phyloP scores from a whole-genome alignment of 1,140 invertebrate genomes.

The Cepaea nemoralis region DNA sequence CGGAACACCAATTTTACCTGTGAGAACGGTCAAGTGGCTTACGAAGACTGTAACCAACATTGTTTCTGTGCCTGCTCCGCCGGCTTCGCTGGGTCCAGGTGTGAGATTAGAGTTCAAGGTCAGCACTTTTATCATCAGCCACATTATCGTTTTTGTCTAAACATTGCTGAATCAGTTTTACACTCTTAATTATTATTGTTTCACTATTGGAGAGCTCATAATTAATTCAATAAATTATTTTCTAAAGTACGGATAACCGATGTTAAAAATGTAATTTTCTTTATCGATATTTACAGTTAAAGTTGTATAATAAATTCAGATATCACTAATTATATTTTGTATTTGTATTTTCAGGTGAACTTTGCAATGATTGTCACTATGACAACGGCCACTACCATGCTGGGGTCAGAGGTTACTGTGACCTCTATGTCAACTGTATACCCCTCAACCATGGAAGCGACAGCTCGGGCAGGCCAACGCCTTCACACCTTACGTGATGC shows the following conservation, averaged over 20 bases:
- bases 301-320: too few relatives aligned
- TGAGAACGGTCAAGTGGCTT: slow-evolving; percentile 37
- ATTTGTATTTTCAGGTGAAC: too few relatives aligned
- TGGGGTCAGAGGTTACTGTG: slow-evolving; percentile 28
- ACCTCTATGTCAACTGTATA: slow-evolving; percentile 39
- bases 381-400: slow-evolving; percentile 39
- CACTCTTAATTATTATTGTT: too few relatives aligned
- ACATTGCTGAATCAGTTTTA: too few relatives aligned
- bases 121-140: background rate
- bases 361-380: slow-evolving; percentile 21
- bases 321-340: too few relatives aligned
- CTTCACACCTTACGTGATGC: slow-evolving; percentile 23
- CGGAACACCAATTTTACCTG: too few relatives aligned
- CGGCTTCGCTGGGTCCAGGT: slow-evolving; percentile 34
- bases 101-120: slow-evolving; percentile 41
- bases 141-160: too few relatives aligned
- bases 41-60: slow-evolving; percentile 36
- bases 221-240: too few relatives aligned
- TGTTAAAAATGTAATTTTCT: too few relatives aligned
- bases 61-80: slow-evolving; percentile 41
- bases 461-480: background rate
- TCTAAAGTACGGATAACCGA: too few relatives aligned
- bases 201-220: too few relatives aligned
- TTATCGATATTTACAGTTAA: too few relatives aligned
- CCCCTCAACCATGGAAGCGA: background rate